Conservation (phyloP, 2,888 invertebrate species). For the Drosophila basisetae region DNA sequence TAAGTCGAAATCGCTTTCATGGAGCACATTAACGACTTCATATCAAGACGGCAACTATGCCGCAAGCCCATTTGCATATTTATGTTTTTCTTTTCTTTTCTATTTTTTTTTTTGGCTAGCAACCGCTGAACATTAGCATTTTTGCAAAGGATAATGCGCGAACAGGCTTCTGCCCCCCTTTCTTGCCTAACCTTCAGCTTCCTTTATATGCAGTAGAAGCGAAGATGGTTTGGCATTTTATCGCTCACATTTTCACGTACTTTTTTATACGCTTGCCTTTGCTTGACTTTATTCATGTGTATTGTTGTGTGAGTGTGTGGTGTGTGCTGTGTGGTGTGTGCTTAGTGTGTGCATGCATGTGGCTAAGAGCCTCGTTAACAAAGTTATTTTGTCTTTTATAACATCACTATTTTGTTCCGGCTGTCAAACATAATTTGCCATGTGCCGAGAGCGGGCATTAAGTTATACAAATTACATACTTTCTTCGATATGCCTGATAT, state of each 20-base stretch:
- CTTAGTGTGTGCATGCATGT: constrained; percentile 55
- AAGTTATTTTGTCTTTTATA: constrained; percentile 81
- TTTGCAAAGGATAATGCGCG: constrained; percentile 69
- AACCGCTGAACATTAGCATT: constrained; percentile 70
- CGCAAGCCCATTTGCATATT: constrained; percentile 73
- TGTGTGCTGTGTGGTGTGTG: constrained; percentile 3
- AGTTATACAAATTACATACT: constrained; percentile 65
- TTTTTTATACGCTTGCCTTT: constrained; percentile 26
- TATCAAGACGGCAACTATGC: constrained; percentile 74
- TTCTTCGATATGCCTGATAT: constrained; percentile 29
- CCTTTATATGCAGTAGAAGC: constrained; percentile 13
- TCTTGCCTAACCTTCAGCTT: not conserved
- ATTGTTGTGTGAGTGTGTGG: constrained; percentile 10
- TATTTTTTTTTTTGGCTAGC: constrained; percentile 39
- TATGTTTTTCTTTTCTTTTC: constrained; percentile 53
- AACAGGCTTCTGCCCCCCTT: not conserved
- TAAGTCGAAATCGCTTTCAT: constrained; percentile 51
- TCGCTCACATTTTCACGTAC: constrained; percentile 63
- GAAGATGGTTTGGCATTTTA: constrained; percentile 67
- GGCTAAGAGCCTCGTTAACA: constrained; percentile 78
- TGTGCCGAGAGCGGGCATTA: constrained; percentile 61
- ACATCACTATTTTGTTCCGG: constrained; percentile 58
- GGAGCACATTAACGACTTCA: constrained; percentile 72
- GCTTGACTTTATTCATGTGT: constrained; percentile 17
- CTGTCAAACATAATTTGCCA: constrained; percentile 77